Percentiles rank a stretch among this genome's conserved stretches.
These are phyloP conservation scores for Erebia epiphron DNA, from an alignment of 2,888 invertebrate species.

Conservation along the genomic window DNA sequence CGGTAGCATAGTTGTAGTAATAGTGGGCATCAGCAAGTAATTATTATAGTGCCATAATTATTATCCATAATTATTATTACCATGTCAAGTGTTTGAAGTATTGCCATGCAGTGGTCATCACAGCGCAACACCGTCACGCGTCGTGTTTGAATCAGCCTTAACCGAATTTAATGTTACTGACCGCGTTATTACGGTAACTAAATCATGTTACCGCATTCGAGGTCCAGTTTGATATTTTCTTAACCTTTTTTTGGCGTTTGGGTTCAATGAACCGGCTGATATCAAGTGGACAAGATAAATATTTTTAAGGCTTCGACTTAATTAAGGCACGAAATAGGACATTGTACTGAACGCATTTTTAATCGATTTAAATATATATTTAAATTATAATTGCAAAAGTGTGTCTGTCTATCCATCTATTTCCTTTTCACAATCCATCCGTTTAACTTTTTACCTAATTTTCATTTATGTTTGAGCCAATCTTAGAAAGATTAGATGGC, in stretches of 20 bases:
- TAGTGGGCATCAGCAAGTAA: too few species aligned
- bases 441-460: too few species aligned
- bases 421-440: too few species aligned
- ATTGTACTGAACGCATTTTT: not conserved
- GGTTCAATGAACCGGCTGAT: conserved; percentile 5
- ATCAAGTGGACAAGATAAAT: not conserved
- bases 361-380: too few species aligned
- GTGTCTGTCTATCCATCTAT: too few species aligned
- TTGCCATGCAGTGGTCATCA: not conserved
- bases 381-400: too few species aligned
- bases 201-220: conserved; percentile 20
- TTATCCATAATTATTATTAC: too few species aligned
- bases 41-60: too few species aligned
- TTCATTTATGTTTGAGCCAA: too few species aligned
- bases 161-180: conserved; percentile 23
- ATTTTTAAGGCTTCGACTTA: not conserved
- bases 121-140: not conserved
- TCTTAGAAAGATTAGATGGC: too few species aligned
- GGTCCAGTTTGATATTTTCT: conserved; percentile 8
- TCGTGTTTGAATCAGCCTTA: not conserved
- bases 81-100: too few species aligned
- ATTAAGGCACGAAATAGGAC: not conserved
- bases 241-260: conserved; percentile 12
- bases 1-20: too few species aligned
- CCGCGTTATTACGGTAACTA: conserved; percentile 27